Evolutionary conservation across 2,797 vertebrate genomes (phyloP).

Genomic region (Tokudaia tokunoshimensis): DNA sequence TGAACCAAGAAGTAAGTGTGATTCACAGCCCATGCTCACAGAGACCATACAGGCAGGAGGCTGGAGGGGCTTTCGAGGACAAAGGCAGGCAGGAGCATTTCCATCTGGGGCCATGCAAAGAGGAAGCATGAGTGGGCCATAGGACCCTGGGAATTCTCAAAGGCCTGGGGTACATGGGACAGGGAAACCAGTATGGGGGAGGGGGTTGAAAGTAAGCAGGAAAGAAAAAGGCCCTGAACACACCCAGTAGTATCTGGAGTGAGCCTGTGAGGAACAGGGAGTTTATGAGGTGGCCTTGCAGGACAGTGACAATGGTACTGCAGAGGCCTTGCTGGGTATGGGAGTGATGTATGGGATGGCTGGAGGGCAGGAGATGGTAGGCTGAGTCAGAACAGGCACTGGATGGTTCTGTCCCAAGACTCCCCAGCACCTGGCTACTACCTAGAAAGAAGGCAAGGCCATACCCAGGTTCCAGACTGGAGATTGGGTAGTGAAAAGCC

Average conservation of each 20-base stretch:
- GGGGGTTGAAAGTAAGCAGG: not conserved
- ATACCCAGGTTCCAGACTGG: not conserved
- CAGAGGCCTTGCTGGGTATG: not conserved
- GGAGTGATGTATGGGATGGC: accelerated
- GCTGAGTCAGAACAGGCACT: not conserved
- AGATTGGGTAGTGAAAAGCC: not conserved
- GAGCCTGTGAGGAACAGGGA: not conserved
- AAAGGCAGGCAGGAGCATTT: not conserved
- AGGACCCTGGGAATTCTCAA: not conserved
- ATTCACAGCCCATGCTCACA: not conserved
- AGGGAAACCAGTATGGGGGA: not conserved
- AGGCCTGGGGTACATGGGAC: not conserved
- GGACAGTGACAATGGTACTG: not conserved
- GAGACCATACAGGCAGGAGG: not conserved
- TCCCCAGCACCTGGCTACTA: not conserved
- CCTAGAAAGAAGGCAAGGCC: not conserved
- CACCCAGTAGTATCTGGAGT: not conserved
- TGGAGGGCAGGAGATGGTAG: not conserved
- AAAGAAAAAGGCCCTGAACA: not conserved
- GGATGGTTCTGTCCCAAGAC: not conserved
- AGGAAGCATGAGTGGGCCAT: not conserved
- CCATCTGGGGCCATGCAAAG: not conserved
- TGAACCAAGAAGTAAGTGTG: not conserved
- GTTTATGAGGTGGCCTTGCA: not conserved
- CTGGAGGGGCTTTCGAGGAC: not conserved